Conservation (phyloP, 2,888 invertebrate genomes). For the Meteorus colon region DNA sequence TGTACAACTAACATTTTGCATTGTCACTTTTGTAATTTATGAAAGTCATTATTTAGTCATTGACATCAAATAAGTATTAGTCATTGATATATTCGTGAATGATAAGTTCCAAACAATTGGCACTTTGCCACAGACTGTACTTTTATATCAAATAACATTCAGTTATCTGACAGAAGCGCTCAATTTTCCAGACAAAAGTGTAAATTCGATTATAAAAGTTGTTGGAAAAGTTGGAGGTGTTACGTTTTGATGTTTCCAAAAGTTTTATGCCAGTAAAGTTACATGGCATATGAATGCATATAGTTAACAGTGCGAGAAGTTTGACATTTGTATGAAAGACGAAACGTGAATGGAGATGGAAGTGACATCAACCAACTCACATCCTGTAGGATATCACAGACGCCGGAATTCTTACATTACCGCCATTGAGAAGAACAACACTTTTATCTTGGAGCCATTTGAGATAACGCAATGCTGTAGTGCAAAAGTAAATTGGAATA, state of each 20-base stretch:
- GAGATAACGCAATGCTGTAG: constrained; percentile 49
- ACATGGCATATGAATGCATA: not conserved
- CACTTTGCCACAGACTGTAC: not conserved
- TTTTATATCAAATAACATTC: not conserved
- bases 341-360: constrained; percentile 34
- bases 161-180: not conserved
- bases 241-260: not conserved
- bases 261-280: constrained; percentile 2
- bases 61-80: not conserved
- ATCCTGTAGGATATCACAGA: constrained; percentile 42
- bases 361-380: constrained; percentile 39
- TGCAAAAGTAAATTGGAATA: constrained; percentile 47
- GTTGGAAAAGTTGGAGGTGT: not conserved
- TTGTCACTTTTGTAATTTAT: constrained; percentile 1
- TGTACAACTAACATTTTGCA: not conserved
- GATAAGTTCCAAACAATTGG: not conserved
- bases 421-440: constrained; percentile 58
- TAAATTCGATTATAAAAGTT: not conserved
- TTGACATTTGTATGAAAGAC: constrained; percentile 28
- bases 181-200: not conserved
- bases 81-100: not conserved
- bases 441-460: constrained; percentile 48
- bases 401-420: constrained; percentile 63
- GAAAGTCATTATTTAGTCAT: not conserved
- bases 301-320: constrained; percentile 12